Base-by-base conservation (phyloP, 2,888 invertebrate species). In the Nemotelus nigrinus region DNA sequence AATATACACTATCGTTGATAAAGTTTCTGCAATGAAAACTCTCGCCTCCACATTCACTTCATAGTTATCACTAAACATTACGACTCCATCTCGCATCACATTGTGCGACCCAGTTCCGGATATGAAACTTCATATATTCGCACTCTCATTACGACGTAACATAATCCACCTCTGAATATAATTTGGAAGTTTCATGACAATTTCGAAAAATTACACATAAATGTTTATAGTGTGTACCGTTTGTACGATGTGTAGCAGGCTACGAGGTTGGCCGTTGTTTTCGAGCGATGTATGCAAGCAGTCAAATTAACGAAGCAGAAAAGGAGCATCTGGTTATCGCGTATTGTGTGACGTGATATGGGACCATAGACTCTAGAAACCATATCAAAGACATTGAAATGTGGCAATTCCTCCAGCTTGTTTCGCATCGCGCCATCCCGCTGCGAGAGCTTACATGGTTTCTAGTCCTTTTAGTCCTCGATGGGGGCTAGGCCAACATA, bases 291-390 rank as follows among this genome's bases (percentile, higher is more conserved):
- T 39, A 53, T 53, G 68, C 68, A 53, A 50, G 53, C 48, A 68
- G 43, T 68, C 68, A 50, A 68, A 68, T 68, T 68, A 68, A 68
- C 68, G 68, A 68, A 68, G 68, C 68, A 50, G 68, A 68, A 68
- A 68, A 68, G 68, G 68, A 68, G 68, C 68, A 68, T 48, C 68
- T 68, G 68, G 68, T 68, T 68, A 68, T 68, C 44, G 68, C 50
- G 50, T 68, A 50, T 68, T 50, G 41, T 68, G 48, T 10, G 53
- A 7, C 48, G 53, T 39, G 50, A 68, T 68, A 44, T 50, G 68
- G 48, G 41, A 4, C 39, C 7, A 41, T 50, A 50, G 48, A 68
- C 47, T 68, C 53, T 50, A 7, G 53, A 10, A 50, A 25, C 50
- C n/a, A 53, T 53, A 48, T 48, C 68, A 68, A 68, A 39, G 68